These are phyloP conservation scores for Mystacides longicornis DNA, from an alignment of 2,888 invertebrate species.

Conservation along the genomic window DNA sequence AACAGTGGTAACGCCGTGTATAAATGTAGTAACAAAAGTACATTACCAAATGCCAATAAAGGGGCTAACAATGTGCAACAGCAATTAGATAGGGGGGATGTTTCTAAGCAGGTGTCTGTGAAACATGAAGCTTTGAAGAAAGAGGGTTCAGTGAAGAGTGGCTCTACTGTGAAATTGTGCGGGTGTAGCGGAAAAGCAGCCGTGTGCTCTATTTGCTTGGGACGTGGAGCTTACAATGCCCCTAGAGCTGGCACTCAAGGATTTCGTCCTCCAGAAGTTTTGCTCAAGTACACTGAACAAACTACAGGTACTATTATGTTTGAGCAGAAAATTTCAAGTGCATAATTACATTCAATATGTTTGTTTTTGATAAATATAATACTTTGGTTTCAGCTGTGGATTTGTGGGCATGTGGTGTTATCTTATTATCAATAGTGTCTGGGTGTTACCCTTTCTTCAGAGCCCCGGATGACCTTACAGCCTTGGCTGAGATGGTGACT, in stretches of 20 bases:
- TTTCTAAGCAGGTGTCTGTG: slow-evolving; percentile 11
- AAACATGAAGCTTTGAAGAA: slow-evolving; percentile 13
- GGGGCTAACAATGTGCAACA: too few species aligned
- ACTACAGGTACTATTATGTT: slow-evolving; percentile 51
- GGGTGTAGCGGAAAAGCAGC: slow-evolving; percentile 59
- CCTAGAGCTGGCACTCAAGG: slow-evolving; percentile 85
- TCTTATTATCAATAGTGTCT: slow-evolving; percentile 69
- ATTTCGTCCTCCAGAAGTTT: slow-evolving; percentile 80
- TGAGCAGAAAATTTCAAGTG: background rate
- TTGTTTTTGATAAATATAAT: background rate
- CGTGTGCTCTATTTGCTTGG: slow-evolving; percentile 61
- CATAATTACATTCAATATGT: too few species aligned
- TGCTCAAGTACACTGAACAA: slow-evolving; percentile 72
- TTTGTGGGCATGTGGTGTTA: slow-evolving; percentile 84
- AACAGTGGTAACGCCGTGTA: background rate
- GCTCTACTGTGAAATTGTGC: slow-evolving; percentile 39
- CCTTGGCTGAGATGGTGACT: slow-evolving; percentile 74
- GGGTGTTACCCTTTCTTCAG: slow-evolving; percentile 80
- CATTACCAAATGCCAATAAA: background rate
- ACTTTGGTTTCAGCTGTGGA: slow-evolving; percentile 59
- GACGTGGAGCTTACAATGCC: slow-evolving; percentile 59
- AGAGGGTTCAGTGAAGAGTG: slow-evolving; percentile 6
- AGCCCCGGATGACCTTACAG: slow-evolving; percentile 69
- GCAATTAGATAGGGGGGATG: slow-evolving; percentile 9
- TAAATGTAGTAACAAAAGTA: background rate